Base-by-base conservation (phyloP, 2,113 vertebrate genomes). In the Pholis gunnellus region DNA sequence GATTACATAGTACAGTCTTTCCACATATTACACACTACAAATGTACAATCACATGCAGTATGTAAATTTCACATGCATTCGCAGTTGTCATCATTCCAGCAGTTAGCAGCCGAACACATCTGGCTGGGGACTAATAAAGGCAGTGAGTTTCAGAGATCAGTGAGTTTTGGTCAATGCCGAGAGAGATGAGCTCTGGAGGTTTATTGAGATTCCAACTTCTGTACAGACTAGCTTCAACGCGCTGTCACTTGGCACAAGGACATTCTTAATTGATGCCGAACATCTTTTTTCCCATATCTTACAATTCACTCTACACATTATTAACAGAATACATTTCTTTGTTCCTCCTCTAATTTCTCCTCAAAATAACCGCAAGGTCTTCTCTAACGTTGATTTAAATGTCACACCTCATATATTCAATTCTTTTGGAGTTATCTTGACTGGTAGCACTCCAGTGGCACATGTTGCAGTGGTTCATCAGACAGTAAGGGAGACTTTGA, bases 321-420 rank as follows among this genome's bases (percentile, higher is more conserved):
- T 61, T 75, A 87, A 59, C 61, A 60, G 14, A 83, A 25, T 79
- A 66, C 50, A 79, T 84, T 9, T 75, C 83, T 79, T 74, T 85
- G 75, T 75, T 84, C 72, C 64, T 68, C 38, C 46, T 50, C 38
- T 78, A 72, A 83, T 83, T 84, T 75, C 48, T 66, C 56, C 56
- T 52, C 10, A 56, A 79, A 85, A 85, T 52, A 46, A 50, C 83
- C 86, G 2, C 8, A 70, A 67, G 76, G 70, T 68, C 61, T 54
- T 67, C 50, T 81, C 40, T 50, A 31, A 57, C 85, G 31, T 60
- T 50, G 56, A 87, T 89, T 88, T 83, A 81, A 82, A 83, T 27
- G 81, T 84, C 91, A 75, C 27, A 66, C 1, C 56, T 50, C 66
- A 77, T 88, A 72, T 42, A 70, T 75, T 20, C 59, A 20, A 31